phyloP scores from a whole-genome alignment of 2,113 vertebrate species.

The Baryphthengus martii region DNA sequence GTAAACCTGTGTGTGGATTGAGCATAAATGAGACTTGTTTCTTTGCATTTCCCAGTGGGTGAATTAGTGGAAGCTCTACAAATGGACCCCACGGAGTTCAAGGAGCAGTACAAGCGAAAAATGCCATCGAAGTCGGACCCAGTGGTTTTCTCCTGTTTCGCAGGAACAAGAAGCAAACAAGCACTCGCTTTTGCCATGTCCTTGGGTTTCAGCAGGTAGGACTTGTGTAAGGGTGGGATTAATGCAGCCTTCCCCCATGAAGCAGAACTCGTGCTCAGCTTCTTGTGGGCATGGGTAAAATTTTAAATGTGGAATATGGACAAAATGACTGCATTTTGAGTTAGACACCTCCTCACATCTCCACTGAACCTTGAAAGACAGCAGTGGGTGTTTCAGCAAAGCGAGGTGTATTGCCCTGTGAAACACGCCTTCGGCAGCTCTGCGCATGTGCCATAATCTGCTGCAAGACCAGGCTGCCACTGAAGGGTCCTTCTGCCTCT shows the following conservation, averaged over 20 bases:
- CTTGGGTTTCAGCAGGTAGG: conserved; percentile 86
- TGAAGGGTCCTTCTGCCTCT: not conserved
- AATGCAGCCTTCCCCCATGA: not conserved
- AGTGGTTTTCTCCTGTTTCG: conserved; percentile 88
- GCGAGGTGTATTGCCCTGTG: not conserved
- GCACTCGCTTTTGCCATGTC: conserved; percentile 78
- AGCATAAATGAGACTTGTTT: not conserved
- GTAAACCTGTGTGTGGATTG: not conserved
- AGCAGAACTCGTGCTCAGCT: not conserved
- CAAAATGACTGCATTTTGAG: not conserved
- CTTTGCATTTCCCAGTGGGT: conserved; percentile 74
- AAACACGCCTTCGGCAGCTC: not conserved
- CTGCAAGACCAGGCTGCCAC: not conserved
- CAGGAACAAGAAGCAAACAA: conserved; percentile 84
- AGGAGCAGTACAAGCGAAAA: conserved; percentile 80
- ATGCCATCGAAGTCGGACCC: conserved; percentile 81
- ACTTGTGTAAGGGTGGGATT: not conserved
- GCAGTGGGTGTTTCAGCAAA: not conserved
- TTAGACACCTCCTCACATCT: not conserved
- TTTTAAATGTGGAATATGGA: not conserved
- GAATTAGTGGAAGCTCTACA: conserved; percentile 84
- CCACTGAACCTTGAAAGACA: not conserved
- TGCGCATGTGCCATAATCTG: accelerated
- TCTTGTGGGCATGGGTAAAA: not conserved
- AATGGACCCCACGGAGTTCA: conserved; percentile 80